These are phyloP conservation scores for Calliphora vicina DNA, from an alignment of 1,140 invertebrate genomes.

Conservation along the genomic window DNA sequence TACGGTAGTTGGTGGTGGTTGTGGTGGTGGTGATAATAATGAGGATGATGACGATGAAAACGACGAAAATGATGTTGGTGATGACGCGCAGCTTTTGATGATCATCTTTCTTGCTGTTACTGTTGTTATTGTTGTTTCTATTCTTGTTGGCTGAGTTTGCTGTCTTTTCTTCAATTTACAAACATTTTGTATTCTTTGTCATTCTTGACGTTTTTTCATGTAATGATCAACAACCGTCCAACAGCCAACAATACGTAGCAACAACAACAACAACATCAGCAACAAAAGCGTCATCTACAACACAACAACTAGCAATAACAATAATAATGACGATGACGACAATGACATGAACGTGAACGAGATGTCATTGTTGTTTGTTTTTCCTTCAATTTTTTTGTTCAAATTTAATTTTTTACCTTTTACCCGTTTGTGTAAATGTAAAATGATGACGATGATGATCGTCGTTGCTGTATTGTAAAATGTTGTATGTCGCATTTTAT, in stretches of 20 bases:
- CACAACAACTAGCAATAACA: constrained; percentile 9
- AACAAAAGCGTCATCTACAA: constrained; percentile 13
- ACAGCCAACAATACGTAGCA: background rate
- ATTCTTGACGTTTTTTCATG: constrained; percentile 15
- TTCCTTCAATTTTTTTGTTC: background rate
- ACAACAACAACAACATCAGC: background rate
- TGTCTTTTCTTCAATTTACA: background rate
- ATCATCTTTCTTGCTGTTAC: background rate
- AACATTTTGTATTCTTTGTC: constrained; percentile 16
- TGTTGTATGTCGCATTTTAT: constrained; percentile 1
- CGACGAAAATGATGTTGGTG: background rate
- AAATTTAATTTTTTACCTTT: background rate
- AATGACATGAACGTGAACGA: constrained; percentile 41
- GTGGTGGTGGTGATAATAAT: background rate
- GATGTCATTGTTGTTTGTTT: constrained; percentile 38
- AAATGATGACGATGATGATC: background rate
- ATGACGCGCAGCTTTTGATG: constrained; percentile 12
- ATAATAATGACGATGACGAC: constrained; percentile 39
- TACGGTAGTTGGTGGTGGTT: background rate
- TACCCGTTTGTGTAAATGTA: too few relatives aligned
- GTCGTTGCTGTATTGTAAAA: background rate
- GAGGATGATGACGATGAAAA: background rate
- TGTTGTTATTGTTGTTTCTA: background rate
- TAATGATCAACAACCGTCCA: constrained; percentile 15
- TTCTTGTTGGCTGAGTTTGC: background rate